Conservation (phyloP, 2,113 vertebrate genomes). For the Chroicocephalus ridibundus region DNA sequence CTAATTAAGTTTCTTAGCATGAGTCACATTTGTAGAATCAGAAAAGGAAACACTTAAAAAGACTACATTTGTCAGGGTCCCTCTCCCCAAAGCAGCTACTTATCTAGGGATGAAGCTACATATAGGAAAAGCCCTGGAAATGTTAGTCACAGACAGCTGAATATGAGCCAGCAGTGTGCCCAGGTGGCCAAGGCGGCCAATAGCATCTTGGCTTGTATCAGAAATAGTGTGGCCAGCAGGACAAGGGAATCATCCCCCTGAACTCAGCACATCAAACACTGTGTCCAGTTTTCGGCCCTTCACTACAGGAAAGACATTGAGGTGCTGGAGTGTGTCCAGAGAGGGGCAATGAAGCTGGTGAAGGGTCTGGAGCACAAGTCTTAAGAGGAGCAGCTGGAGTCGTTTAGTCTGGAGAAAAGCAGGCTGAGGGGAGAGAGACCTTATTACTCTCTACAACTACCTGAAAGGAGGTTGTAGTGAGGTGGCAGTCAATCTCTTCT, state of each 20-base stretch:
- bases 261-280: background rate
- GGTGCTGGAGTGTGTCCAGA: background rate
- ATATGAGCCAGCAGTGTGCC: background rate
- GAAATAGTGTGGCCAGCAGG: background rate
- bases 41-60: background rate
- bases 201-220: background rate
- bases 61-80: background rate
- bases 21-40: background rate
- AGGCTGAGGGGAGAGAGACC: background rate
- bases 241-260: background rate
- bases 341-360: background rate
- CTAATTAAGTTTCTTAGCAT: background rate
- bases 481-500: background rate
- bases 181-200: background rate
- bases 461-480: background rate
- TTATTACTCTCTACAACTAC: background rate
- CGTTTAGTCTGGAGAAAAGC: background rate
- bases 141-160: accelerated
- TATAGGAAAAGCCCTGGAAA: background rate
- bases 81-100: background rate
- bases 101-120: background rate
- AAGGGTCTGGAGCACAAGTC: background rate
- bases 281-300: background rate
- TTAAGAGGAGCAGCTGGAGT: background rate
- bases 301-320: too few species aligned